Base-by-base conservation (phyloP, 2,113 vertebrate species). In the Apistogramma diplotaenia region DNA sequence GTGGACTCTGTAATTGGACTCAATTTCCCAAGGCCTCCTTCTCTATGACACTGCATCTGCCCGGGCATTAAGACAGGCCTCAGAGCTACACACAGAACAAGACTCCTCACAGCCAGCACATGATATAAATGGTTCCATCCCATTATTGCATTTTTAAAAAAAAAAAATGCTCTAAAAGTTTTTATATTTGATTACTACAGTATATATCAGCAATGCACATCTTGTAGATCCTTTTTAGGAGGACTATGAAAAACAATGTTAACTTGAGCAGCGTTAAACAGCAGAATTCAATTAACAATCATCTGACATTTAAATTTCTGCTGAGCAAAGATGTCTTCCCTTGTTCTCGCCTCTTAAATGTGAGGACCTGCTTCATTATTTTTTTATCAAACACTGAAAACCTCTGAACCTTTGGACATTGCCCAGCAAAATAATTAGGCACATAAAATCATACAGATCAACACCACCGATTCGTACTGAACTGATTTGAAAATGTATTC, bases 1-100 rank as follows among this genome's bases (percentile, higher is more conserved):
- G 67, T 70, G 33, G 70, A 84, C 54, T 79, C 79, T 75, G 58
- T 79, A 79, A 70, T 76, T 70, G 55, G 78, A 86, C 85, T 85
- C 78, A 56, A 31, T 85, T 88, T 85, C 83, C 61, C 65, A 60
- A 74, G 76, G 51, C 46, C 75, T 83, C 46, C 58, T 23, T 70
- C 59, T 78, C 21, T 9, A 35, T 60, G 37, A 79, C 3, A 25
- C 79, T 55, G 19, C 23, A 35, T 82, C 65, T 85, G 80, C 84
- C 72, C 7, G 23, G 53, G 51, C 23, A 51, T 49, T 12, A 12
- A 82, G 76, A 55, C 53, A 61, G 35, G 58, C 65, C 73, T 74
- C 37, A 70, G 25, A 51, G 25, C 2, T 31, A 4, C 56, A 53
- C 59, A 27, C 55, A 40, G 70, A 77, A 79, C 25, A 53, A 51